A percentile compares a stretch with the other conserved stretches of the same genome.
Evolutionary conservation across 2,888 invertebrate species (phyloP).

Genomic region (Ichneumoninae sp.): DNA sequence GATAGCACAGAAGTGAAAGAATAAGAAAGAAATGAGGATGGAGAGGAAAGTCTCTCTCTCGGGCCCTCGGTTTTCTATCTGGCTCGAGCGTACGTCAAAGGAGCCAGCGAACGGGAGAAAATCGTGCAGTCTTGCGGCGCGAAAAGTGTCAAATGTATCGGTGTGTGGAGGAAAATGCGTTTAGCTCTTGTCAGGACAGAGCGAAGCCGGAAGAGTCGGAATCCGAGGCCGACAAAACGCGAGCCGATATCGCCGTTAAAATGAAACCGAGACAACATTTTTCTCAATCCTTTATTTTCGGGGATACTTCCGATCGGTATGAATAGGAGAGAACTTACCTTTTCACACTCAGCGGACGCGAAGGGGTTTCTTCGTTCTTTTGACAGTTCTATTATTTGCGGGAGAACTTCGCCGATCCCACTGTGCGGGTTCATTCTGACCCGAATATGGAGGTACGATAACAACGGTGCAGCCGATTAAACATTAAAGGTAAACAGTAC

Average conservation of each 20-base stretch:
- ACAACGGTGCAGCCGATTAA: neutral
- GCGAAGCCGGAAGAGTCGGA: neutral
- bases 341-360: constrained; percentile 1
- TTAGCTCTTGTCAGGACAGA: constrained; percentile 44
- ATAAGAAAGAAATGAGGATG: constrained; percentile 2
- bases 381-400: neutral
- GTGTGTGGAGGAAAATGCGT: constrained; percentile 41
- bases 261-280: constrained; percentile 21
- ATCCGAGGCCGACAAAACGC: constrained; percentile 3
- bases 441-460: neutral
- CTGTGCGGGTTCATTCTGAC: neutral
- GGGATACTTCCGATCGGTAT: constrained; percentile 31
- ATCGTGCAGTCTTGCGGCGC: constrained; percentile 32
- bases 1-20: constrained; percentile 6
- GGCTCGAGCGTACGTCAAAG: constrained; percentile 28
- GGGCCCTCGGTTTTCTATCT: constrained; percentile 1
- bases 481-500: neutral
- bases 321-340: constrained; percentile 27
- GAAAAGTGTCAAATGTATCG: constrained; percentile 43
- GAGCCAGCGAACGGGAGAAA: constrained; percentile 38
- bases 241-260: neutral
- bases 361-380: constrained; percentile 3
- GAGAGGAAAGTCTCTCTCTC: neutral
- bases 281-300: constrained; percentile 45
- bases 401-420: neutral